phyloP scores from a whole-genome alignment of 2,113 vertebrate genomes.

The Cinclus mexicanus region DNA sequence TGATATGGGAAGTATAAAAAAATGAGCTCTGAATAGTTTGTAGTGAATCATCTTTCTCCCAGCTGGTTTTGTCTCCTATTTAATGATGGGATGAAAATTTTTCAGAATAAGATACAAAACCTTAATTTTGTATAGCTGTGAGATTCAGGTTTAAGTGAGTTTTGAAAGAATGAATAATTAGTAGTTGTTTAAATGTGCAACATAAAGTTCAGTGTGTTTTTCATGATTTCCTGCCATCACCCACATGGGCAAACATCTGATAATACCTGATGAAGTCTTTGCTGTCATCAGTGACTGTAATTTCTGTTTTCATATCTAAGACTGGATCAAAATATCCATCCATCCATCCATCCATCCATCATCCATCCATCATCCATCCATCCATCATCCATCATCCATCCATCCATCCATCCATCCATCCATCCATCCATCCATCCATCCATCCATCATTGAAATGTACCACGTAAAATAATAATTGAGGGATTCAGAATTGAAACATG shows the following conservation, averaged over 20 bases:
- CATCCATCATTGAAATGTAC: neutral
- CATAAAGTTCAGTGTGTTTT: neutral
- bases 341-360: neutral
- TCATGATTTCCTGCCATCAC: neutral
- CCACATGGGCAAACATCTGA: neutral
- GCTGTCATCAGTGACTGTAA: neutral
- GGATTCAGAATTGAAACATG: neutral
- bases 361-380: neutral
- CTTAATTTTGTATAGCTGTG: neutral
- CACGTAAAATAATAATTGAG: neutral
- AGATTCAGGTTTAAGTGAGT: neutral
- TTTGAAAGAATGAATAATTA: neutral
- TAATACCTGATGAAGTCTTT: neutral
- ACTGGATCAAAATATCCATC: neutral
- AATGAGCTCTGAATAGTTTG: rapidly evolving
- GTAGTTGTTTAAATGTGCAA: neutral
- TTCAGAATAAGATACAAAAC: neutral
- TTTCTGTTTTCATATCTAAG: neutral
- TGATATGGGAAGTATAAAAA: neutral
- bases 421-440: neutral
- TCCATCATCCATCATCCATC: neutral
- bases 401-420: neutral
- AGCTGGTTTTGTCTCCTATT: neutral
- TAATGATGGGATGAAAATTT: neutral
- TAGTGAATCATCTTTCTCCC: neutral